Percentiles rank a stretch among this genome's conserved stretches.
phyloP scores from a whole-genome alignment of 2,888 invertebrate genomes.

The Drosophila putrida region DNA sequence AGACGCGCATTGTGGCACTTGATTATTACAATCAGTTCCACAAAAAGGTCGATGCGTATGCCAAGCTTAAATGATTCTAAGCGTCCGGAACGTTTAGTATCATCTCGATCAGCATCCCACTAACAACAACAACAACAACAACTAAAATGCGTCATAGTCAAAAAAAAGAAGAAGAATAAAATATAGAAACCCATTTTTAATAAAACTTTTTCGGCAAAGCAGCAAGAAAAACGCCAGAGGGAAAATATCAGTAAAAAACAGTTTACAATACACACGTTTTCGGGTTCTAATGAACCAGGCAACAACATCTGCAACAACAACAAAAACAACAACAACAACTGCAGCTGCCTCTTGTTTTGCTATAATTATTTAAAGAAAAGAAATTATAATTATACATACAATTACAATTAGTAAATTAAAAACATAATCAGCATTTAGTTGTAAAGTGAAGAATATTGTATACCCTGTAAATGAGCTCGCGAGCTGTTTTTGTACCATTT shows the following conservation, averaged over 20 bases:
- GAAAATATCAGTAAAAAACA: constrained; percentile 5
- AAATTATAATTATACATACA: constrained; percentile 40
- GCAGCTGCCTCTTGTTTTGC: constrained; percentile 33
- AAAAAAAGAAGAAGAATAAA: constrained; percentile 3
- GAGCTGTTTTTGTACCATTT: constrained; percentile 33
- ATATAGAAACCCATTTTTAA: constrained; percentile 33
- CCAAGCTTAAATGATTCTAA: constrained; percentile 89
- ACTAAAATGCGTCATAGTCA: constrained; percentile 63
- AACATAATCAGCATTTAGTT: constrained; percentile 70
- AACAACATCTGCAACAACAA: constrained; percentile 5
- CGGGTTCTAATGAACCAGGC: constrained; percentile 6
- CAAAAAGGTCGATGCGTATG: constrained; percentile 91
- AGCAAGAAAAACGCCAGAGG: constrained; percentile 14
- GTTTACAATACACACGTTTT: constrained; percentile 15
- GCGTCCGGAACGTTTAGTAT: constrained; percentile 71
- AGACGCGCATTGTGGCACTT: constrained; percentile 89
- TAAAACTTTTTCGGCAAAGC: constrained; percentile 50
- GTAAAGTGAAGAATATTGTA: constrained; percentile 44
- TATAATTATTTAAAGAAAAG: constrained; percentile 34
- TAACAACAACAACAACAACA: constrained; percentile 31
- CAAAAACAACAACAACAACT: constrained; percentile 19
- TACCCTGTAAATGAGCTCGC: constrained; percentile 56
- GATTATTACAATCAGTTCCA: constrained; percentile 91
- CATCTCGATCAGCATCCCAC: constrained; percentile 26
- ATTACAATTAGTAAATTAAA: constrained; percentile 69